Evolutionary conservation across 2,113 vertebrate genomes (phyloP).

Genomic region (Leuciscus idus): DNA sequence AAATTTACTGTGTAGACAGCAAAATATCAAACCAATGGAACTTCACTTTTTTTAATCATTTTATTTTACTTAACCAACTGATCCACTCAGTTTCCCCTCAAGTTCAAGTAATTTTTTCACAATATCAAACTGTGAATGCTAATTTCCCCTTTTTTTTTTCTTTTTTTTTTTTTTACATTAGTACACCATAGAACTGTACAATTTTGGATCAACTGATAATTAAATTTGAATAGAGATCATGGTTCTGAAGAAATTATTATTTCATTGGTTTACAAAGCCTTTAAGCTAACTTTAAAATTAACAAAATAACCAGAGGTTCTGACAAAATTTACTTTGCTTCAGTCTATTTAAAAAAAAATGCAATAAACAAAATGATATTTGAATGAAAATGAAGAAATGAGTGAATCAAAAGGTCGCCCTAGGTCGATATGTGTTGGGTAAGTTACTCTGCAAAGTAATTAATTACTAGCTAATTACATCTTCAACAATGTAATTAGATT

Average conservation of each 20-base stretch:
- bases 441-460: too few relatives aligned
- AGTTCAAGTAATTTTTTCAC: not conserved
- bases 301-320: too few relatives aligned
- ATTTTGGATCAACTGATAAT: not conserved
- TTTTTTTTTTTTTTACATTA: not conserved
- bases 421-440: too few relatives aligned
- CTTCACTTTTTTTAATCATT: not conserved
- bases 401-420: too few relatives aligned
- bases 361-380: too few relatives aligned
- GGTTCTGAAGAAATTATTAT: not conserved
- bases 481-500: too few relatives aligned
- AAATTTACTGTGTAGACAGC: not conserved
- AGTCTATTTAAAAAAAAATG: too few relatives aligned
- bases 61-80: not conserved
- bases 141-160: not conserved
- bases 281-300: not conserved
- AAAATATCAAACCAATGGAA: not conserved
- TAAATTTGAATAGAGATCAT: not conserved
- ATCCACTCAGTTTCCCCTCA: not conserved
- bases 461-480: too few relatives aligned
- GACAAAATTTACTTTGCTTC: too few relatives aligned
- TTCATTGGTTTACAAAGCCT: not conserved
- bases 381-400: too few relatives aligned
- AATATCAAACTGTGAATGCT: not conserved
- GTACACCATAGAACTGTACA: not conserved